Base-by-base conservation (phyloP, 2,797 vertebrate species). In the Chelmon rostratus region DNA sequence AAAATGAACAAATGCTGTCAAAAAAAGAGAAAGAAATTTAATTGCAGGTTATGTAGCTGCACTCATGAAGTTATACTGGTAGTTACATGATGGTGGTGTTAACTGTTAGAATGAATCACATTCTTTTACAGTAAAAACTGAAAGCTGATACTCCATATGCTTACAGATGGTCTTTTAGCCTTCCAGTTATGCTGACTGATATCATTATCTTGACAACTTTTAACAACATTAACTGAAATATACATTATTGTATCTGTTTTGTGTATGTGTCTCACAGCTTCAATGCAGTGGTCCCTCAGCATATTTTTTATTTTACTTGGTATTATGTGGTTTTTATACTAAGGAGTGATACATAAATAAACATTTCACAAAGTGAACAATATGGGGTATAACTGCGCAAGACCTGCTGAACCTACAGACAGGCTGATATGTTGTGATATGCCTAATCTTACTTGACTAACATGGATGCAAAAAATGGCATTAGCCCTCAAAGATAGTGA, bases 91-190 rank as follows among this genome's bases (percentile, higher is more conserved):
- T 71, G 46, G 15, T 62, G 16, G 33, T 13, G 44, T 56, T 80
- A 35, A 21, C 31, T 28, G 37, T 21, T 11, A 65, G 42, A 63
- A 42, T 42, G 21, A 82, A 40, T 42, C 40, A 37, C 21, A 10
- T 13, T 65, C 19, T 58, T 68, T 74, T 12, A 49, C 25, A 28
- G 28, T 28, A n/a, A n/a, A n/a, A n/a, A n/a, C n/a, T n/a, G n/a
- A n/a, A n/a, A n/a, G n/a, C n/a, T n/a, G n/a, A n/a, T n/a, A n/a
- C n/a, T n/a, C 5, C 53, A n/a, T 28, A 35, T 13, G 19, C 44
- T 28, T 6, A 7, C 11, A 13, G 4, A 61, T n/a, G 18, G 19
- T 23, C 42, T 6, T 66, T 13, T 7, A 11, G 16, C 3, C 53
- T 1, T 54, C 31, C 15, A 15, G 33, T 42, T 33, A 46, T 28